Conservation (phyloP, 2,113 vertebrate genomes). For the Macroglossus sobrinus region DNA sequence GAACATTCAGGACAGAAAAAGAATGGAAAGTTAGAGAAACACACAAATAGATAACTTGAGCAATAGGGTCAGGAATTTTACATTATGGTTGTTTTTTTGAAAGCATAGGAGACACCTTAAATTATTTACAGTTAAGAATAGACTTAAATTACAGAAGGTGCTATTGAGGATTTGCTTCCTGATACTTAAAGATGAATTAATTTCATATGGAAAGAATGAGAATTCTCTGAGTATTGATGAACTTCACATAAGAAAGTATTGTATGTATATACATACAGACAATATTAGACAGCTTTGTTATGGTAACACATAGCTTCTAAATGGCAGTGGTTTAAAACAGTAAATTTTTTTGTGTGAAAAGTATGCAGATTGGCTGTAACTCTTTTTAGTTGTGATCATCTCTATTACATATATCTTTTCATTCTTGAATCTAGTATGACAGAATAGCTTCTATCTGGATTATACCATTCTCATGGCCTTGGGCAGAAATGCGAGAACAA, state of each 20-base stretch:
- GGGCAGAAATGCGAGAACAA: not conserved
- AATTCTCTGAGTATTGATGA: not conserved
- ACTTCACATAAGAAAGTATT: not conserved
- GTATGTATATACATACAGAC: not conserved
- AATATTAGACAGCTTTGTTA: not conserved
- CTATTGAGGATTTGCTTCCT: not conserved
- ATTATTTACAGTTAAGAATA: not conserved
- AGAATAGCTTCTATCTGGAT: not conserved
- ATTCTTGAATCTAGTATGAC: not conserved
- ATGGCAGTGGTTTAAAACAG: not conserved
- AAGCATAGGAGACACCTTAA: not conserved
- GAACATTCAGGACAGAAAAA: not conserved
- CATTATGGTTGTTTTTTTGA: not conserved
- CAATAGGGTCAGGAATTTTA: not conserved
- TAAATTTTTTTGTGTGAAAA: not conserved
- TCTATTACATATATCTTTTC: not conserved
- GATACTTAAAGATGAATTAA: not conserved
- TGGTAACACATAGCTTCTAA: not conserved
- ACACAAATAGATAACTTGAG: not conserved
- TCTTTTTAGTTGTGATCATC: not conserved
- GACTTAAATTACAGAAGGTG: not conserved
- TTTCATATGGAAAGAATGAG: not conserved
- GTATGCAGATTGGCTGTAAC: not conserved
- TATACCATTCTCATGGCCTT: not conserved
- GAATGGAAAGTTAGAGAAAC: not conserved